Percentiles rank a stretch among this genome's conserved stretches.
Conservation (phyloP, 2,797 vertebrate genomes). For the Leontocebus nigricollis region DNA sequence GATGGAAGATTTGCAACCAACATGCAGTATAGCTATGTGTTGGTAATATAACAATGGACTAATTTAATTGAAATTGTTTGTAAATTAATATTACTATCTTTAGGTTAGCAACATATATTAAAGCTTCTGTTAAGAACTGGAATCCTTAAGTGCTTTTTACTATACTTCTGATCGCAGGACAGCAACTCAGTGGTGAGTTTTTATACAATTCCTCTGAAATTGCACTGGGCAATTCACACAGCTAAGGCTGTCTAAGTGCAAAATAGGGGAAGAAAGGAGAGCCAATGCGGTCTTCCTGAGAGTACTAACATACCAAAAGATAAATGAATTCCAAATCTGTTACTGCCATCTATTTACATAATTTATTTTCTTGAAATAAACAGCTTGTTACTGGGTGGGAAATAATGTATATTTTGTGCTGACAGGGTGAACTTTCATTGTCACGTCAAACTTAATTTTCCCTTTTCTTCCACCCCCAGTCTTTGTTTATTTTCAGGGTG, state of each 20-base stretch:
- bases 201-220: background rate
- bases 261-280: background rate
- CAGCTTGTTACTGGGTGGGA: background rate
- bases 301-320: background rate
- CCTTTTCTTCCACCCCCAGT: background rate
- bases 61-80: background rate
- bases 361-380: constrained; percentile 34
- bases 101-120: background rate
- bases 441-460: background rate
- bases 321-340: background rate
- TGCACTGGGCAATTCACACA: background rate
- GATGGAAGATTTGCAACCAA: background rate
- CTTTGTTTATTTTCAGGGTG: background rate
- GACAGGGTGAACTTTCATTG: background rate
- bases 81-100: background rate
- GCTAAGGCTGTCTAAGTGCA: background rate
- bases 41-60: background rate
- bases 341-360: background rate
- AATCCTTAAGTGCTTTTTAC: background rate
- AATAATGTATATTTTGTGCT: background rate
- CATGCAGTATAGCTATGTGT: background rate
- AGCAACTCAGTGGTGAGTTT: background rate
- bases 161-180: background rate
- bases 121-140: background rate
- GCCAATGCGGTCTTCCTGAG: background rate